Percentiles rank a stretch among this genome's conserved stretches.
These are phyloP conservation scores for Drosophila bipectinata DNA, from an alignment of 1,140 invertebrate species.

Conservation along the genomic window DNA sequence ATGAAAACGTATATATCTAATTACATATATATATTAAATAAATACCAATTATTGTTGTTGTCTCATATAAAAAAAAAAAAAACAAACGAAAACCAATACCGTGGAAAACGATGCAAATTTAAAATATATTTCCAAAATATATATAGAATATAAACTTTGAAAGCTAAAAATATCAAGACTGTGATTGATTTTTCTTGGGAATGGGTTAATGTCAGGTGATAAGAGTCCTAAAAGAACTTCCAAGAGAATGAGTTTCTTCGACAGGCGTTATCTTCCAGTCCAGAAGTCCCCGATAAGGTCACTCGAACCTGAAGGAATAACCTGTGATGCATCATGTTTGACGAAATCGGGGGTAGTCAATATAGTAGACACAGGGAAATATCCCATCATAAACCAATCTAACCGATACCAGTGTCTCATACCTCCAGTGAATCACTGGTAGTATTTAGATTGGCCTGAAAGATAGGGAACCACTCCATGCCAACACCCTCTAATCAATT, in stretches of 20 bases:
- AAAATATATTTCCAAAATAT: slow-evolving; percentile 64
- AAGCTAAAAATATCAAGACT: slow-evolving; percentile 49
- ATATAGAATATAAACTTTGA: slow-evolving; percentile 78
- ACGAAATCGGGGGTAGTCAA: neutral
- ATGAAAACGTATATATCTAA: slow-evolving; percentile 50
- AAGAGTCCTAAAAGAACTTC: no score
- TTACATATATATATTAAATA: slow-evolving; percentile 78
- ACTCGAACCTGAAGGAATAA: neutral
- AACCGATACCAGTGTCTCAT: neutral
- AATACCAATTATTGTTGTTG: slow-evolving; percentile 81
- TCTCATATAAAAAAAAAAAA: slow-evolving; percentile 62
- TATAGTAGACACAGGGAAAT: neutral
- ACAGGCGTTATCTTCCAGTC: slow-evolving; percentile 1
- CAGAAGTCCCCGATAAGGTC: slow-evolving; percentile 5
- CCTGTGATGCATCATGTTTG: slow-evolving; percentile 4
- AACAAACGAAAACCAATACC: slow-evolving; percentile 27
- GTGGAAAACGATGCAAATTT: slow-evolving; percentile 49
- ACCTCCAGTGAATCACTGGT: slow-evolving; percentile 7
- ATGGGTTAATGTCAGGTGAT: no score
- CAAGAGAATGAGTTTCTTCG: neutral
- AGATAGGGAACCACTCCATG: slow-evolving; percentile 27
- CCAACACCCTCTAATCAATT: slow-evolving; percentile 31
- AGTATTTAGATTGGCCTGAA: neutral
- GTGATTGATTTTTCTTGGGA: neutral
- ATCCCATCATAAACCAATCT: slow-evolving; percentile 4